Base-by-base conservation (phyloP, 2,797 vertebrate species). In the Leuciscus waleckii region DNA sequence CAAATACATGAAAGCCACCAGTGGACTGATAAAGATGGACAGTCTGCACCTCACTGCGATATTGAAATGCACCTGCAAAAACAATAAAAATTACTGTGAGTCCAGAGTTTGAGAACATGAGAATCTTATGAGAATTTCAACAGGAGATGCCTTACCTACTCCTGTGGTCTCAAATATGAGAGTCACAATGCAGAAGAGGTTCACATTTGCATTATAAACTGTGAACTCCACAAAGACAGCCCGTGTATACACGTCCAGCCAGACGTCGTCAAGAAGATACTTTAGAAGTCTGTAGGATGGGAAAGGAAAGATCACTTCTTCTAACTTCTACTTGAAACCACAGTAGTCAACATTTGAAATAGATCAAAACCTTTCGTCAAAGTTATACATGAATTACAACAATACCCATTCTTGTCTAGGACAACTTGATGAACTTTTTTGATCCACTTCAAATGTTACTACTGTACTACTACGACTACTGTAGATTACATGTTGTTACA, bases 131-230 rank as follows among this genome's bases (percentile, higher is more conserved):
- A n/a, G 21, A 65, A 65, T 29, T 14, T 35, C 29, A 16, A 23
- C 9, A 61, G 5, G 43, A 79, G 2, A 58, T 56, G 8, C 49
- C 96, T 91, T 58, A 99, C 98, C 98, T 75, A 95, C 93, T 76
- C 96, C 96, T 8, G 94, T 95, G 83, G 95, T 97, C 94, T 99
- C 98, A 88, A 99, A 94, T 85, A 96, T 96, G 84, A 99, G 94
- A 2, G 92, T 96, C 88, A 97, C 92, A 32, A 97, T 95, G 92
- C 97, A 98, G 93, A 99, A 98, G 79, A 99, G 96, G 92, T 99
- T 99, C 90, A 99, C 95, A 0, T 98, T 99, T 84, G 97, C 97
- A 0, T 99, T 99, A 93, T 99, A 99, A 88, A 98, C 95, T 0
- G 97, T 98, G 90, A 99, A 98, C 93, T 99, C 97, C 77, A 97